Evolutionary conservation across 2,888 invertebrate genomes (phyloP).

Genomic region (Eupithecia abbreviata): DNA sequence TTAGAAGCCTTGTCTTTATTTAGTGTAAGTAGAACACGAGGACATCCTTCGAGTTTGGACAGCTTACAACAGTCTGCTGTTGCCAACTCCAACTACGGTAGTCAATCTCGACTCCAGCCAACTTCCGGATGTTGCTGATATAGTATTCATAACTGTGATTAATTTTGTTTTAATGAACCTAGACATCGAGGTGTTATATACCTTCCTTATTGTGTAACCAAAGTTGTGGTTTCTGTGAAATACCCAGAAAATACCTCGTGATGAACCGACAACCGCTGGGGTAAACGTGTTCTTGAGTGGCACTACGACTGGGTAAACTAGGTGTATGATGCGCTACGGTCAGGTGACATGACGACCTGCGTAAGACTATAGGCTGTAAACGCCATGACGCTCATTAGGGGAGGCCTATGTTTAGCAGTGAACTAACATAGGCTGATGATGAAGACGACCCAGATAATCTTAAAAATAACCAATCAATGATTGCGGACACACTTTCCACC

Average conservation of each 20-base stretch:
- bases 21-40: conserved; percentile 21
- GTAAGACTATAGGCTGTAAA: too few species aligned
- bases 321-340: too few species aligned
- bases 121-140: conserved; percentile 49
- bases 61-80: conserved; percentile 47
- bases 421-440: too few species aligned
- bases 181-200: not conserved
- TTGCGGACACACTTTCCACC: not conserved
- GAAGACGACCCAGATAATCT: too few species aligned
- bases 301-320: too few species aligned
- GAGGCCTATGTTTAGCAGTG: too few species aligned
- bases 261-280: too few species aligned
- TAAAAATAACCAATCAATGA: not conserved
- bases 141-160: conserved; percentile 54
- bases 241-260: too few species aligned
- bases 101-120: conserved; percentile 50
- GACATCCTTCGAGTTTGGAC: conserved; percentile 47
- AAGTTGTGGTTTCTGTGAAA: not conserved
- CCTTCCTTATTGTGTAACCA: not conserved
- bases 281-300: too few species aligned
- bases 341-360: too few species aligned
- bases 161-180: conserved; percentile 49
- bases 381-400: too few species aligned
- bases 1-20: not conserved
- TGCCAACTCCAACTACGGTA: conserved; percentile 52